Evolutionary conservation across 1,140 invertebrate species (phyloP).

Genomic region (Aphelinus certus): DNA sequence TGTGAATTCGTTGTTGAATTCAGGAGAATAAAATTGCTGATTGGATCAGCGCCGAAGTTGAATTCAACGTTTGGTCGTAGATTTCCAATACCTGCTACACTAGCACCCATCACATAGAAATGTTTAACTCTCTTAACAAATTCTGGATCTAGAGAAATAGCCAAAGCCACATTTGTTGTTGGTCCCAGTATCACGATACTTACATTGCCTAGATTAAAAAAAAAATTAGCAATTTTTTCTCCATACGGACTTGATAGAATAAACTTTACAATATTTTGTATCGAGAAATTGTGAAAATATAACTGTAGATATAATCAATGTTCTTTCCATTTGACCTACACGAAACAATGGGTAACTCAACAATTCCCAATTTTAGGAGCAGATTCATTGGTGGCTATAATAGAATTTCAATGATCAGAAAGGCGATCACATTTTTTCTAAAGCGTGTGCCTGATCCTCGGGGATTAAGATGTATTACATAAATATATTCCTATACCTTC

Average conservation of each 20-base stretch:
- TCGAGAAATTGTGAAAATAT: slow-evolving; percentile 1
- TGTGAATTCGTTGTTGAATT: slow-evolving; percentile 52
- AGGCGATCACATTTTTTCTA: too few species aligned
- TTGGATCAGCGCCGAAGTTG: slow-evolving; percentile 74
- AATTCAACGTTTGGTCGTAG: slow-evolving; percentile 69
- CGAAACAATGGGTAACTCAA: too few species aligned
- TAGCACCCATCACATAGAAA: slow-evolving; percentile 72
- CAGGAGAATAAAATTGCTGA: slow-evolving; percentile 70
- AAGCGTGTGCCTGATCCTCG: too few species aligned
- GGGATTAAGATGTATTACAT: too few species aligned
- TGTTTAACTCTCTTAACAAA: slow-evolving; percentile 66
- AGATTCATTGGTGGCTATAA: too few species aligned
- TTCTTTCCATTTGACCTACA: too few species aligned
- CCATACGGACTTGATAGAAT: not conserved
- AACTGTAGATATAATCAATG: too few species aligned
- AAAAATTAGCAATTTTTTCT: slow-evolving; percentile 13
- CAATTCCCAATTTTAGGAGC: too few species aligned
- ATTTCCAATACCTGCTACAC: slow-evolving; percentile 67
- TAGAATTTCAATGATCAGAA: too few species aligned
- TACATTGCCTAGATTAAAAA: slow-evolving; percentile 51
- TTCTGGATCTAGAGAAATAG: slow-evolving; percentile 66
- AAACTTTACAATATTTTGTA: slow-evolving; percentile 15
- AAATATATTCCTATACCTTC: slow-evolving; percentile 44
- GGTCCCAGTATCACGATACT: slow-evolving; percentile 70
- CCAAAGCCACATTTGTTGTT: slow-evolving; percentile 72